These are phyloP conservation scores for Falco biarmicus DNA, from an alignment of 2,797 vertebrate genomes.

Conservation along the genomic window DNA sequence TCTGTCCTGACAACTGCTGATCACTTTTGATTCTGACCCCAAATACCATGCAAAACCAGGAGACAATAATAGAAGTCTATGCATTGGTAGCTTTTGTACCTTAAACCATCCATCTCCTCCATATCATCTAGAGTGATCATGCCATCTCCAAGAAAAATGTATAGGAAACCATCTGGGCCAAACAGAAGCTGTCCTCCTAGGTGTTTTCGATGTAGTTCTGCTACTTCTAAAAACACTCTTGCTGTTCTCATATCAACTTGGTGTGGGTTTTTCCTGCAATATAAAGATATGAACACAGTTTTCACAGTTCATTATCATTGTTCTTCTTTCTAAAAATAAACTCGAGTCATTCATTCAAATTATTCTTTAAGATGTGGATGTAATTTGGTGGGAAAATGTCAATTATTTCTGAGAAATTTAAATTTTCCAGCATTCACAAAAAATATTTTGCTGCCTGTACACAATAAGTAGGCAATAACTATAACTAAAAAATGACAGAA, in stretches of 20 bases:
- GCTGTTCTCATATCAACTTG: constrained; percentile 91
- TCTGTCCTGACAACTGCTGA: not conserved
- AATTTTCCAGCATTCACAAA: not conserved
- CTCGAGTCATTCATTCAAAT: not conserved
- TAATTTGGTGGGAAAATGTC: not conserved
- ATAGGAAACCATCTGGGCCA: constrained; percentile 90
- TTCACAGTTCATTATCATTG: not conserved
- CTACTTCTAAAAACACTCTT: constrained; percentile 93
- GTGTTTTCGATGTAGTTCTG: constrained; percentile 95
- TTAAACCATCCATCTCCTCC: constrained; percentile 99
- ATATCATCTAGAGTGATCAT: constrained; percentile 99
- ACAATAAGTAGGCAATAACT: not conserved
- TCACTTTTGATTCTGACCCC: not conserved
- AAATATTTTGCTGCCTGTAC: not conserved
- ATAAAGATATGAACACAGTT: not conserved
- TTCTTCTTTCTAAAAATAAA: not conserved
- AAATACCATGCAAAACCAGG: not conserved
- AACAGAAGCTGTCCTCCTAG: constrained; percentile 96
- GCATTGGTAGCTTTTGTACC: constrained; percentile 79
- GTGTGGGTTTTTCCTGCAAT: constrained; percentile 92
- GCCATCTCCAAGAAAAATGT: constrained; percentile 95
- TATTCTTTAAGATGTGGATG: not conserved
- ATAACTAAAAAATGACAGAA: not conserved
- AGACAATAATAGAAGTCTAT: not conserved
- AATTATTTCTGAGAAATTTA: constrained; percentile 11